Conservation (phyloP, 2,888 invertebrate genomes). For the Parnassius apollo region DNA sequence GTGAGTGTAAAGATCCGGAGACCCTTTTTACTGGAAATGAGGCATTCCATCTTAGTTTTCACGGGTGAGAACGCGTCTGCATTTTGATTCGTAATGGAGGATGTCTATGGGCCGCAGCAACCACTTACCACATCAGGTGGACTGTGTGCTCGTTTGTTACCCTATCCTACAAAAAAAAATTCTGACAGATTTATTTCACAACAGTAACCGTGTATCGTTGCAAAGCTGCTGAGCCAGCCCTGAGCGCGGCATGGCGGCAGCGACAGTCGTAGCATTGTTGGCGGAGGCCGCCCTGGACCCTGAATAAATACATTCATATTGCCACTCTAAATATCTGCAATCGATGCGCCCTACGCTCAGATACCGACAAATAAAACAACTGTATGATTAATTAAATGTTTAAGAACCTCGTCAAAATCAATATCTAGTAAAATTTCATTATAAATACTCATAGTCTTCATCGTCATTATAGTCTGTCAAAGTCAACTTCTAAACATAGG, state of each 20-base stretch:
- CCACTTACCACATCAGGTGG: too few species aligned
- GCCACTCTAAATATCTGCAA: conserved; percentile 77
- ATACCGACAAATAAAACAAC: conserved; percentile 49
- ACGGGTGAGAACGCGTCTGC: too few species aligned
- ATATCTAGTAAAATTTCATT: not conserved
- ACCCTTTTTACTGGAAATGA: too few species aligned
- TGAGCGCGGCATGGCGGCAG: conserved; percentile 60
- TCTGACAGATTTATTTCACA: conserved; percentile 14
- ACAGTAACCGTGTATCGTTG: conserved; percentile 14
- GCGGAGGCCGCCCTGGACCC: conserved; percentile 70
- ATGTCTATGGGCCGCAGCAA: too few species aligned
- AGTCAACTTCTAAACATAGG: too few species aligned
- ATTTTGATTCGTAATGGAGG: too few species aligned
- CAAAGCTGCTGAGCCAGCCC: conserved; percentile 51
- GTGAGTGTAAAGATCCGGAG: too few species aligned
- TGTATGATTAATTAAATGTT: conserved; percentile 24
- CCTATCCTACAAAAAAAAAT: too few species aligned
- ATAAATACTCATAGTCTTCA: too few species aligned
- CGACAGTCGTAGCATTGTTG: conserved; percentile 80
- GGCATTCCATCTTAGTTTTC: too few species aligned
- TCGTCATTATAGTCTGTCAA: too few species aligned
- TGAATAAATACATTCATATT: conserved; percentile 82
- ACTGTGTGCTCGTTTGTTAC: too few species aligned
- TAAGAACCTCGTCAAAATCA: conserved; percentile 16
- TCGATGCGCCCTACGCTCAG: conserved; percentile 47